These are phyloP conservation scores for Eulemur rufifrons DNA, from an alignment of 2,113 vertebrate genomes.

Conservation along the genomic window DNA sequence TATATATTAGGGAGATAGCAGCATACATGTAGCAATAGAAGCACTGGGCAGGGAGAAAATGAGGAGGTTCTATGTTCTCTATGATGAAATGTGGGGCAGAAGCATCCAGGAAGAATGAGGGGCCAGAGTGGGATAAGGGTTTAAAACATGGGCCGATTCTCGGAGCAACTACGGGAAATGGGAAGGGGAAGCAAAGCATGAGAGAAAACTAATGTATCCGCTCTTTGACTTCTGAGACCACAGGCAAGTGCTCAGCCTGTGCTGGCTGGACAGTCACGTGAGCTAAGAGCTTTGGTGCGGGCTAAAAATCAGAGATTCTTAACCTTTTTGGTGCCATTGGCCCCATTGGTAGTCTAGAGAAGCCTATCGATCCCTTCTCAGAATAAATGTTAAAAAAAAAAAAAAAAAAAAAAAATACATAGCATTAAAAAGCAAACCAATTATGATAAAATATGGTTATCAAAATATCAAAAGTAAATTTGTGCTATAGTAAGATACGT, in stretches of 20 bases:
- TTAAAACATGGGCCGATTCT: neutral
- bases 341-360: neutral
- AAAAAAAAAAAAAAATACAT: too few relatives aligned
- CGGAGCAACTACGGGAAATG: neutral
- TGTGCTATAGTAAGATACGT: neutral
- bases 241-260: rapidly evolving
- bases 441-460: neutral
- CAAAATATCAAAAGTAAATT: neutral
- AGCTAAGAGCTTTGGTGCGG: neutral
- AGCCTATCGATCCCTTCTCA: neutral
- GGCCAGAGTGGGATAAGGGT: neutral
- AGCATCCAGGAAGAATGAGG: neutral
- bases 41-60: neutral
- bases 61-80: neutral
- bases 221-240: neutral
- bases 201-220: neutral
- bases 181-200: neutral
- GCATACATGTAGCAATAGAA: neutral
- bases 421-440: neutral
- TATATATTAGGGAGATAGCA: neutral
- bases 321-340: neutral
- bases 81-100: neutral
- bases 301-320: neutral
- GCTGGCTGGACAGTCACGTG: neutral
- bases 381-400: too few relatives aligned